Base-by-base conservation (phyloP, 2,888 invertebrate genomes). In the Tetramorium bicarinatum region DNA sequence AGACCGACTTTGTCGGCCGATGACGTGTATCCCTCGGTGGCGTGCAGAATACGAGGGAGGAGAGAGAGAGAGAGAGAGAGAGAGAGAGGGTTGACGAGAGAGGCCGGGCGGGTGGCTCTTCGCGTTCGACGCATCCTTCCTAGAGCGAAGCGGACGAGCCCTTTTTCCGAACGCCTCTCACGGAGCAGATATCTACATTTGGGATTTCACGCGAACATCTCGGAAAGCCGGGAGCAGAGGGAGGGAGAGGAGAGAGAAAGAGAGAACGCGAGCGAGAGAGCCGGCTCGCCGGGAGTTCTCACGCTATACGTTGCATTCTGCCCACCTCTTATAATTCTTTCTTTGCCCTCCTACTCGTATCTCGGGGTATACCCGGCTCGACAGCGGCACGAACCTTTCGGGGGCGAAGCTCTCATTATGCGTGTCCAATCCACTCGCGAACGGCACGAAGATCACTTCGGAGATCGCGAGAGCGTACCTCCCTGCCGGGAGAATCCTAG, bases 151-250 rank as follows among this genome's bases (percentile, higher is more conserved):
- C 64, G 72, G 74, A 74, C 81, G 77, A 69, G 87, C 85, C 76
- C 85, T 74, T 85, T 85, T 82, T 69, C 71, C 76, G 77, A 80
- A 79, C 52, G 59, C 79, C 81, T 66, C 82, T 83, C 86, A 83
- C 75, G 86, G 83, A 79, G 82, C 84, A 88, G 91, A 91, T 92
- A 91, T 93, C 92, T 92, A 92, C 92, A 92, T 92, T 92, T 92
- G 86, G 89, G 88, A 92, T 90, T 92, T 91, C 90, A 90, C 90
- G 91, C 91, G 88, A 88, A 82, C 86, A 79, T 87, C 85, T 72
- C 89, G 80, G 64, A 80, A 79, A 82, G 81, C 52, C 74, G 81
- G 52, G 67, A 64, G 49, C 69, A 72, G 21, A 44, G 25, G 13
- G 41, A 25, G 47, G 8, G 1, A 47, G 13, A 18, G 7, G 13